Evolutionary conservation across 2,797 vertebrate species (phyloP), one percentile per base, ranked within the genome.

Genomic region (Falco columbarius): DNA sequence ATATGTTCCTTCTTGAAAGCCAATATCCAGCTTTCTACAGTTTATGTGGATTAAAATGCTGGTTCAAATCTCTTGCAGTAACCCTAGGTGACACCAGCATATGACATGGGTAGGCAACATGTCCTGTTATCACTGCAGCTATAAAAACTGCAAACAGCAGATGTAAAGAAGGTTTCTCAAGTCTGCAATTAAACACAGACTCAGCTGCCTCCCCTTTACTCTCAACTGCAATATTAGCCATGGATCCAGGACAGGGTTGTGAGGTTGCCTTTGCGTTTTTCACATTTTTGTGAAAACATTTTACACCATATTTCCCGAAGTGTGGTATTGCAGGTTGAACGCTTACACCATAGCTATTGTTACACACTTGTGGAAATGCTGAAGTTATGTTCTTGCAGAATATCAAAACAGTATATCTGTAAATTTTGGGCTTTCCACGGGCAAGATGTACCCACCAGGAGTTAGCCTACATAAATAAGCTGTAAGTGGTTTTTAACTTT

Each of bases 301-400:
- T 42, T 42, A 42, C 2, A 32, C 2, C 10, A 3, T 0, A 9
- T 47, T 74, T 72, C n/a, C 56, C 42, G 2, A 6, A 8, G 20
- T 2, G 12, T 30, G 27, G 21, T 49, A 80, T 19, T 44, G n/a
- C 3, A 75, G 27, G 12, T 6, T 68, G 22, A 93, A 82, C 10
- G 18, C 23, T 54, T 61, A 74, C 6, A 40, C 12, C 19, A n/a
- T 1, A 2, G 14, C 36, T 77, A 19, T 56, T 34, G 8, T 26
- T 66, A 56, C 32, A 58, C 2, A n/a, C 5, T 19, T 5, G 23
- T 1, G n/a, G 10, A 52, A 82, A 58, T 32, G 30, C 20, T 63
- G 5, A 71, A 58, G 27, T n/a, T 58, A 70, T 0, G 1, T 5
- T 56, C 44, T 32, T 77, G 32, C 76, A 80, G 89, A 87, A 56